Conservation (phyloP, 2,888 invertebrate genomes). For the Eumacrocentrus americanus region DNA sequence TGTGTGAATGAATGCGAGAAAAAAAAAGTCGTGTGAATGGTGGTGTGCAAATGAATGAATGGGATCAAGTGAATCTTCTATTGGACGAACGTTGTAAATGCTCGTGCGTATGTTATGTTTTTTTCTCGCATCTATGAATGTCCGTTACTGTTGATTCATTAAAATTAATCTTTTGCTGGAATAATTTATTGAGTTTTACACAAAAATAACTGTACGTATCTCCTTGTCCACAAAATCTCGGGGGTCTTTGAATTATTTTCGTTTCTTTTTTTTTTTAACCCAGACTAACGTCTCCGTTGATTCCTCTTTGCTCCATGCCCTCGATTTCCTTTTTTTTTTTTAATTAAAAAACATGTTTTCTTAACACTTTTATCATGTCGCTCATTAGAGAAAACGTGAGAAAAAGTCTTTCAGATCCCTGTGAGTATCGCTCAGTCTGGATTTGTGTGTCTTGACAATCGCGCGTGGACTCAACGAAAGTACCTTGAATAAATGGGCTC, state of each 20-base stretch:
- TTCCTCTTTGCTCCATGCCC: not conserved
- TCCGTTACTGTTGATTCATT: conserved; percentile 54
- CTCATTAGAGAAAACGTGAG: conserved; percentile 2
- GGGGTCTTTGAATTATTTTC: conserved; percentile 8
- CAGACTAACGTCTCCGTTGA: not conserved
- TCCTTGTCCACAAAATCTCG: conserved; percentile 11
- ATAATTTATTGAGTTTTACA: conserved; percentile 44
- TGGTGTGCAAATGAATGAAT: conserved; percentile 27
- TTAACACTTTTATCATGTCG: not conserved
- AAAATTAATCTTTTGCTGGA: conserved; percentile 53
- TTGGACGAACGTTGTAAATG: conserved; percentile 26
- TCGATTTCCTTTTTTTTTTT: conserved; percentile 4
- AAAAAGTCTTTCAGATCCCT: not conserved
- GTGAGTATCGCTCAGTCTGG: not conserved
- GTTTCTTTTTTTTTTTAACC: not conserved
- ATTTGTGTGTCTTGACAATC: conserved; percentile 37
- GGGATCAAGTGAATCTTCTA: conserved; percentile 14
- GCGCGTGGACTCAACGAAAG: conserved; percentile 39
- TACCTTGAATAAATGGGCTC: conserved; percentile 42
- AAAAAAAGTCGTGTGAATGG: conserved; percentile 28
- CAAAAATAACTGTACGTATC: conserved; percentile 13
- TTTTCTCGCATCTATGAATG: conserved; percentile 46
- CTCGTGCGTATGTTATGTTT: conserved; percentile 37
- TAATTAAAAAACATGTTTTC: not conserved
- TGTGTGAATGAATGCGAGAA: conserved; percentile 28